These are phyloP conservation scores for Lithophane semibrunnea DNA, from an alignment of 2,888 invertebrate species.

Conservation along the genomic window DNA sequence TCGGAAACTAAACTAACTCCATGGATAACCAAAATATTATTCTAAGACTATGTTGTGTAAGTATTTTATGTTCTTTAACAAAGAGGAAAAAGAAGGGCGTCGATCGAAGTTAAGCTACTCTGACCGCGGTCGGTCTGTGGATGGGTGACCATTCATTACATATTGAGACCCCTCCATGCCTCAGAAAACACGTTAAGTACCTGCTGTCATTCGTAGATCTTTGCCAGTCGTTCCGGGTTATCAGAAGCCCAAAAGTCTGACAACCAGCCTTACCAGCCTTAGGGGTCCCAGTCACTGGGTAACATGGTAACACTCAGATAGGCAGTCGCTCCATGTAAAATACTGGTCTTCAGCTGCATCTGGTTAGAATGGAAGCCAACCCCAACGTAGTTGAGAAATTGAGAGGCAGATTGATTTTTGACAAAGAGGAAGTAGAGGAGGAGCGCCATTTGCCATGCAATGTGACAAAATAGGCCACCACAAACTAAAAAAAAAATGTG, in stretches of 20 bases:
- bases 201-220: background rate
- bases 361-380: background rate
- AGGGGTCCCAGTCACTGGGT: background rate
- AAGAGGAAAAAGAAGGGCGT: background rate
- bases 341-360: background rate
- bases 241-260: background rate
- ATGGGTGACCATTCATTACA: background rate
- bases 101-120: background rate
- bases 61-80: constrained; percentile 23
- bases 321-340: background rate
- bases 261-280: background rate
- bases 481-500: too few relatives aligned
- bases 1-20: constrained; percentile 1
- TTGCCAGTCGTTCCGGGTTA: background rate
- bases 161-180: background rate
- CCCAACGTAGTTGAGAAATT: background rate
- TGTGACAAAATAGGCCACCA: too few relatives aligned
- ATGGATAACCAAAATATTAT: constrained; percentile 40
- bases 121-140: background rate
- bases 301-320: background rate
- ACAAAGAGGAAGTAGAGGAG: too few relatives aligned
- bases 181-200: background rate
- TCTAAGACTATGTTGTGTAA: constrained; percentile 42
- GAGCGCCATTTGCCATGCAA: too few relatives aligned
- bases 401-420: background rate